Conservation (phyloP, 1,140 invertebrate genomes). For the Formica selysi region DNA sequence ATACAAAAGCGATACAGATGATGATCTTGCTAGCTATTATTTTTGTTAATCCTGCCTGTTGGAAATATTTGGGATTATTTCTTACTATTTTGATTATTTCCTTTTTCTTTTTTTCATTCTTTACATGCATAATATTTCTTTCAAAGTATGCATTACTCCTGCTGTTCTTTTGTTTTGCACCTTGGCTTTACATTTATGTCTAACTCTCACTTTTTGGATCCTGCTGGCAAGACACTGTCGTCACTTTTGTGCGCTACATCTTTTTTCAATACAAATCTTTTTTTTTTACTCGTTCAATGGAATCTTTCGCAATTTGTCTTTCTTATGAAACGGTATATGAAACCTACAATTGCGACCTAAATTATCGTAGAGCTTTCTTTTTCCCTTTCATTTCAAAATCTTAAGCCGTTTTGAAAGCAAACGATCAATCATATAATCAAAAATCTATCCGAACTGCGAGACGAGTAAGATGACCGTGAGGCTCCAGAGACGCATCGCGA, state of each 20-base stretch:
- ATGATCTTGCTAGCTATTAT: neutral
- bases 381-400: neutral
- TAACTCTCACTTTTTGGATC: neutral
- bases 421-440: neutral
- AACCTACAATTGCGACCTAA: no score
- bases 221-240: neutral
- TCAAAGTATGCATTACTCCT: neutral
- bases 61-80: neutral
- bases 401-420: neutral
- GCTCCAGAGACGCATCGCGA: conserved; percentile 48
- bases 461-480: neutral
- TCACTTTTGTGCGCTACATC: neutral
- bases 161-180: neutral
- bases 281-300: neutral
- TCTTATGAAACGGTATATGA: no score
- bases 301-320: no score
- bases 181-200: neutral
- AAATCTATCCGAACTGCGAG: neutral
- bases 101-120: neutral
- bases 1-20: neutral
- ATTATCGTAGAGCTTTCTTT: neutral
- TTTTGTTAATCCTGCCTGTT: neutral
- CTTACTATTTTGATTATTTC: no score
- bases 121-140: neutral
- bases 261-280: neutral